Conservation (phyloP, 2,113 vertebrate genomes). For the Megaleporinus macrocephalus region DNA sequence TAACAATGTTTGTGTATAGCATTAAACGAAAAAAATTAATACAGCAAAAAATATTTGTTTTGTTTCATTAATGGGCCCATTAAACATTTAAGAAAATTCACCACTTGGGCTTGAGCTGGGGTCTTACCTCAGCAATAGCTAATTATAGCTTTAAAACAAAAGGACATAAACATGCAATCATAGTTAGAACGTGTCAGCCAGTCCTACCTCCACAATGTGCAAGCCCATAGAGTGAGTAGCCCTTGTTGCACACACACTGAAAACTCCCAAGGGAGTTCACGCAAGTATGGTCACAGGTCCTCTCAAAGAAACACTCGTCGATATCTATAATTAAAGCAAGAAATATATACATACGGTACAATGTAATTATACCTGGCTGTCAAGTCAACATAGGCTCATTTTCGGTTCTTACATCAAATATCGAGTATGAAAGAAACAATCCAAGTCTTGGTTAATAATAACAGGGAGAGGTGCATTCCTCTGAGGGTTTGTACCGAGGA, state of each 20-base stretch:
- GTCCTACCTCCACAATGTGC: conserved; percentile 94
- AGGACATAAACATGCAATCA: conserved; percentile 6
- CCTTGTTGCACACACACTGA: conserved; percentile 89
- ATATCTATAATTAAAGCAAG: conserved; percentile 87
- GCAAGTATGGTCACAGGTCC: conserved; percentile 95
- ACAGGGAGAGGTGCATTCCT: conserved; percentile 43
- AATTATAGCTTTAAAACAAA: not conserved
- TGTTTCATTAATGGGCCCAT: not conserved
- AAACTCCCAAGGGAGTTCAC: conserved; percentile 92
- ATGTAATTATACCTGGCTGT: conserved; percentile 38
- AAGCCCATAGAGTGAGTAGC: conserved; percentile 92
- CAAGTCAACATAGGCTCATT: not conserved
- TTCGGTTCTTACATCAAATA: conserved; percentile 27
- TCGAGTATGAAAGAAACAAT: conserved; percentile 29
- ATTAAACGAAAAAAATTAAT: no score
- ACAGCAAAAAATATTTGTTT: no score
- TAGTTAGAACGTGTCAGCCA: not conserved
- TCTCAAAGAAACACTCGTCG: conserved; percentile 96
- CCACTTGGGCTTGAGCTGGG: no score
- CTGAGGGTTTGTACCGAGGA: conserved; percentile 27
- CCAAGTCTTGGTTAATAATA: conserved; percentile 32
- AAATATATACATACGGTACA: conserved; percentile 62
- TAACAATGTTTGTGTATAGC: no score
- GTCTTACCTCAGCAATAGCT: conserved; percentile 1
- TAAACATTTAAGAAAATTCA: not conserved